Evolutionary conservation across 1,140 invertebrate species (phyloP).

Genomic region (Spodoptera litura): DNA sequence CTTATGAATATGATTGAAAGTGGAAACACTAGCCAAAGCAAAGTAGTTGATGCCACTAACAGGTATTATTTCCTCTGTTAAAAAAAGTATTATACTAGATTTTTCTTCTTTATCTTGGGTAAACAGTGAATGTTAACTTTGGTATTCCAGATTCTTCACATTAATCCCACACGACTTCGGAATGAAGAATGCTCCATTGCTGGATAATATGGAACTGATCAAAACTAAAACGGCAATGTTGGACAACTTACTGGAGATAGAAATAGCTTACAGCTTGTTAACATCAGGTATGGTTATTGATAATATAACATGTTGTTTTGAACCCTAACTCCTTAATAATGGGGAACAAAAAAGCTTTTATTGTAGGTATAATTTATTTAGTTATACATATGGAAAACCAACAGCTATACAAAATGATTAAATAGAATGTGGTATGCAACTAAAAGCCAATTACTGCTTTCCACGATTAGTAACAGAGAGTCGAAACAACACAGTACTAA

Average conservation of each 20-base stretch:
- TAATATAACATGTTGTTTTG: background rate
- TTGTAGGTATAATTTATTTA: too few species aligned
- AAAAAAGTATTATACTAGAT: background rate
- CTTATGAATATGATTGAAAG: conserved; percentile 89
- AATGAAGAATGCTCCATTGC: conserved; percentile 92
- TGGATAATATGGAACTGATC: conserved; percentile 92
- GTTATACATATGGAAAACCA: too few species aligned
- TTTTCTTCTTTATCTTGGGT: background rate
- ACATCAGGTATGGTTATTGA: conserved; percentile 82
- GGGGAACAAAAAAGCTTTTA: too few species aligned
- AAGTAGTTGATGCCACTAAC: conserved; percentile 95
- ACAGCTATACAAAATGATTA: too few species aligned
- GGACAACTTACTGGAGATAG: conserved; percentile 96
- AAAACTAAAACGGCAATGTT: conserved; percentile 97
- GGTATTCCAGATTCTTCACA: conserved; percentile 92
- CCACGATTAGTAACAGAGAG: too few species aligned
- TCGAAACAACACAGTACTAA: too few species aligned
- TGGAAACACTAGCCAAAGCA: conserved; percentile 82
- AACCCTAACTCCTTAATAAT: too few species aligned
- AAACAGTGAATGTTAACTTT: background rate
- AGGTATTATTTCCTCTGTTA: conserved; percentile 73
- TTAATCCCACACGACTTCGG: conserved; percentile 98
- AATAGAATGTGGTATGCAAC: too few species aligned
- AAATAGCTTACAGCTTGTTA: conserved; percentile 96
- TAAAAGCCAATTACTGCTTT: too few species aligned